These are phyloP conservation scores for Trichopoda pennipes DNA, from an alignment of 2,888 invertebrate genomes.

Conservation along the genomic window DNA sequence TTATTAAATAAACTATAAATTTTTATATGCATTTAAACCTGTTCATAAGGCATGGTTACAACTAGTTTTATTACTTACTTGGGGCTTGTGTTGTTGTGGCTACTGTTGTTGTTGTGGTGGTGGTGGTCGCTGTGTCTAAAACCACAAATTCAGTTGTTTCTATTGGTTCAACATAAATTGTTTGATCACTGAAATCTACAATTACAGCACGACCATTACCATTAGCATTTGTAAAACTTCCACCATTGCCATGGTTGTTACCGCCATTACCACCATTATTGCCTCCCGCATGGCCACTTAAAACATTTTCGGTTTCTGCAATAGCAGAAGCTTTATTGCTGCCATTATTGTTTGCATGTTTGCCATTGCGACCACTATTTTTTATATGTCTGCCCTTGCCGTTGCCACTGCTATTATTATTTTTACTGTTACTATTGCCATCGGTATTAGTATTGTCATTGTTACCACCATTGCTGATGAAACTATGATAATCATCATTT, in stretches of 20 bases:
- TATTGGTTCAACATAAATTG: constrained; percentile 80
- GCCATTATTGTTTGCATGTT: constrained; percentile 61
- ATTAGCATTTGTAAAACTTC: constrained; percentile 68
- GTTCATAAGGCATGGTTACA: constrained; percentile 2
- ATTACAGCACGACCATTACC: constrained; percentile 74
- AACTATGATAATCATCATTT: constrained; percentile 80
- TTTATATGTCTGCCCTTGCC: constrained; percentile 47
- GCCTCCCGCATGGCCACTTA: constrained; percentile 44
- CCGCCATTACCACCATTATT: constrained; percentile 69
- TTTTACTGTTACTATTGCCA: constrained; percentile 55
- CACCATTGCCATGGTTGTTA: constrained; percentile 69
- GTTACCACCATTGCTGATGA: constrained; percentile 69
- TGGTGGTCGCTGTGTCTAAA: constrained; percentile 78
- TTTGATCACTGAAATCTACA: constrained; percentile 79
- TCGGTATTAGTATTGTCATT: constrained; percentile 60
- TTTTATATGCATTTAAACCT: neutral
- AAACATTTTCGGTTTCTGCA: constrained; percentile 46
- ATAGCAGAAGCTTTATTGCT: constrained; percentile 53
- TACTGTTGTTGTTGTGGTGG: constrained; percentile 82
- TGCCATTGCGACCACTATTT: constrained; percentile 69
- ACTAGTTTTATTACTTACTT: constrained; percentile 80
- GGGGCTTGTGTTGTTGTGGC: constrained; percentile 83
- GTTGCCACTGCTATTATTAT: constrained; percentile 52
- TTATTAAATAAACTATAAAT: neutral
- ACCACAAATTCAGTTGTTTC: constrained; percentile 82